phyloP scores from a whole-genome alignment of 2,797 vertebrate genomes.

The Notoglanidium macrostoma region DNA sequence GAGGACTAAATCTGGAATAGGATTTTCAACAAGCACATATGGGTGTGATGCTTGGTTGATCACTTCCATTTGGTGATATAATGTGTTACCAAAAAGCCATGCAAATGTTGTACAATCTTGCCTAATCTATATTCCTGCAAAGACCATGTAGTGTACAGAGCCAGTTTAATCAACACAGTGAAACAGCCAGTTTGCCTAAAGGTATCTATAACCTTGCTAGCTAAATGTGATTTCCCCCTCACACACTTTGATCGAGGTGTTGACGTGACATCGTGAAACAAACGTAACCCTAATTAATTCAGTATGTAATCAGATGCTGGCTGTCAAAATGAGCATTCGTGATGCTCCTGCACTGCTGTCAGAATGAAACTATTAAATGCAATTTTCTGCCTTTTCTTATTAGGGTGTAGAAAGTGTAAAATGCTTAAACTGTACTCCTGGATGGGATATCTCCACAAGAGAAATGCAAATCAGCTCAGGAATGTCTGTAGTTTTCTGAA shows the following conservation, averaged over 20 bases:
- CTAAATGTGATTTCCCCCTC: background rate
- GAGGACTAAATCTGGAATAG: background rate
- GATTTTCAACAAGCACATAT: background rate
- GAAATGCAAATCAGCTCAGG: background rate
- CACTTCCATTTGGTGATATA: background rate
- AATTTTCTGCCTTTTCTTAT: background rate
- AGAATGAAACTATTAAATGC: background rate
- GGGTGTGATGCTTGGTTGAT: background rate
- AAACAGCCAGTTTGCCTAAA: background rate
- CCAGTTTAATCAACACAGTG: background rate
- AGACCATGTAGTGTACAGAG: background rate
- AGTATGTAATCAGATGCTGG: background rate
- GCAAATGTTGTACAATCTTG: background rate
- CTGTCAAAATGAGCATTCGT: constrained; percentile 1
- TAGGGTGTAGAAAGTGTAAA: background rate
- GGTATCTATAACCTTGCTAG: background rate
- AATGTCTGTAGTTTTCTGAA: background rate
- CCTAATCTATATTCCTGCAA: background rate
- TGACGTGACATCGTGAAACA: background rate
- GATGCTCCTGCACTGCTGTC: background rate
- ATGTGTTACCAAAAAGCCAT: background rate
- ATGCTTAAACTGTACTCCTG: background rate
- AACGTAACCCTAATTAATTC: constrained; percentile 1
- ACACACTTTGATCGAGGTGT: background rate
- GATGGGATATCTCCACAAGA: background rate